phyloP scores from a whole-genome alignment of 2,797 vertebrate genomes.

The Cirrhinus molitorella region DNA sequence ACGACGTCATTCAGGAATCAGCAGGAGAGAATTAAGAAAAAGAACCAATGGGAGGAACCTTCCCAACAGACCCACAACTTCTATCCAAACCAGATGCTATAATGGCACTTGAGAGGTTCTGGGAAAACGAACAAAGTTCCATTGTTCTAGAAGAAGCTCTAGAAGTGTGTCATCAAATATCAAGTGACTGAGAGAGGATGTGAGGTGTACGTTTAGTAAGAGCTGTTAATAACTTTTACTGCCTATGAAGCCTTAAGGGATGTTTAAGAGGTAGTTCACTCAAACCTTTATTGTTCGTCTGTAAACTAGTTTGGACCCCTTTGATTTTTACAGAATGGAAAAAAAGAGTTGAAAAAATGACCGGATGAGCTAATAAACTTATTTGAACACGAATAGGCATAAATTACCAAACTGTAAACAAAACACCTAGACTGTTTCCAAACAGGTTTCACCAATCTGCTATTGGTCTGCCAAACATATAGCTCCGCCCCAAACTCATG shows the following conservation, averaged over 20 bases:
- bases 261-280: background rate
- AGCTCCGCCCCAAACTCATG: background rate
- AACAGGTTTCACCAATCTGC: background rate
- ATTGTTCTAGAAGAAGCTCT: slow-evolving; percentile 28
- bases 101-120: slow-evolving; percentile 35
- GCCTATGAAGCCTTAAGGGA: background rate
- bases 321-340: background rate
- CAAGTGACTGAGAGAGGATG: background rate
- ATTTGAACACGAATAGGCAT: background rate
- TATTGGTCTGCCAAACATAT: background rate
- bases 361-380: background rate
- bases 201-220: background rate
- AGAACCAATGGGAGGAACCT: slow-evolving; percentile 22
- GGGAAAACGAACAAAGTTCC: slow-evolving; percentile 25
- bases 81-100: slow-evolving; percentile 41
- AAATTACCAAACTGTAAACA: background rate
- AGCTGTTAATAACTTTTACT: background rate
- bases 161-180: slow-evolving; percentile 27
- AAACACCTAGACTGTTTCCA: background rate
- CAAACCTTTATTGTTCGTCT: background rate
- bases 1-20: slow-evolving; percentile 28
- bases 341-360: background rate
- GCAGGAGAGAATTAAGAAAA: slow-evolving; percentile 15
- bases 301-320: background rate
- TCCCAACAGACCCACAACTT: slow-evolving; percentile 30